phyloP scores from a whole-genome alignment of 35 echinoderm and acorn worm genomes.

The Anneissia japonica region DNA sequence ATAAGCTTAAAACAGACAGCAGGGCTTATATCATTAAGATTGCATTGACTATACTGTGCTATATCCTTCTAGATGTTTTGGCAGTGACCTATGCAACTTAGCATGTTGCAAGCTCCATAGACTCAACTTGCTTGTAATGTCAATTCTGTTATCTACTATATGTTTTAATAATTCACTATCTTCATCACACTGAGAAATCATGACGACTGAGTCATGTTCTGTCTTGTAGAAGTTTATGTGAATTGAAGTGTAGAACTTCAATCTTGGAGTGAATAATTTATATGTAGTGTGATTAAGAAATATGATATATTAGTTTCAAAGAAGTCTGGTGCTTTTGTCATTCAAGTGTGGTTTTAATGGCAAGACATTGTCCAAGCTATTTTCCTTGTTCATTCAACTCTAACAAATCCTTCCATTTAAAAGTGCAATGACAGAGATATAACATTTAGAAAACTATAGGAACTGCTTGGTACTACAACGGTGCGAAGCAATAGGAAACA shows the following conservation, averaged over 20 bases:
- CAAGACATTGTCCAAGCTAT: not conserved
- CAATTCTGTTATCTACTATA: not conserved
- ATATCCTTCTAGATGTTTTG: no score
- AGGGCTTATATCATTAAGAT: no score
- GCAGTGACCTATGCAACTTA: not conserved
- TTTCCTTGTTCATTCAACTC: not conserved
- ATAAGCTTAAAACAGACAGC: no score
- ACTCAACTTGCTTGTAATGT: not conserved
- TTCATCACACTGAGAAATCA: not conserved
- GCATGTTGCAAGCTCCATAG: not conserved
- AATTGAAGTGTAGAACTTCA: not conserved
- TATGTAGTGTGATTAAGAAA: not conserved
- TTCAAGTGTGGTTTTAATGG: not conserved
- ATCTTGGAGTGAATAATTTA: not conserved
- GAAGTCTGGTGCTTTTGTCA: no score
- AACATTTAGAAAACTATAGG: not conserved
- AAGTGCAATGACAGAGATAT: not conserved
- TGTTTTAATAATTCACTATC: not conserved
- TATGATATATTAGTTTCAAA: not conserved
- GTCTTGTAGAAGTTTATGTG: not conserved
- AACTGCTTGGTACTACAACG: no score
- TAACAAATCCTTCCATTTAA: not conserved
- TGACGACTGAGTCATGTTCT: not conserved
- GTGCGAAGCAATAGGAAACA: not conserved
- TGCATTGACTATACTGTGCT: no score